Base-by-base conservation (phyloP, 1,140 invertebrate genomes). In the Trachymyrmex cornetzi region DNA sequence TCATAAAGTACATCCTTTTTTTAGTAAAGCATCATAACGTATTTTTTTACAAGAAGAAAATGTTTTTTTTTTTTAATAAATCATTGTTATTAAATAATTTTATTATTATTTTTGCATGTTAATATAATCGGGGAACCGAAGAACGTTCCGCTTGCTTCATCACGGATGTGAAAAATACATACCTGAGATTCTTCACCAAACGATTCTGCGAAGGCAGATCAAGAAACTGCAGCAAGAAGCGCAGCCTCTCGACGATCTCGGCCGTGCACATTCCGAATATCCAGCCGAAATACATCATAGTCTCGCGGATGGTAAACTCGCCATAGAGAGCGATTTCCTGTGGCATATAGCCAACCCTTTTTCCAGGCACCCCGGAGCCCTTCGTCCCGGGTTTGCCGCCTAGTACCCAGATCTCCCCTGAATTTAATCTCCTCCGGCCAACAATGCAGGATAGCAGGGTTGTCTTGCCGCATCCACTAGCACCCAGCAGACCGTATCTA, bases 221-320 rank as follows among this genome's bases (percentile, higher is more conserved):
- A 3, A 99, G 96, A 94, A 99, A 99, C 92, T 98, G 97, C 0
- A 99, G 94, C 3, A 99, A 96, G 95, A 99, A 99, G 85, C 97
- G 96, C 85, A 98, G 96, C 91, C 98, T 96, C 87, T 98, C 97
- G 24, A 96, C 95, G 81, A 99, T 98, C 93, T 98, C 97, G 38
- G 96, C 94, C 4, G 97, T 97, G 90, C 96, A 96, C 98, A 99
- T 99, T 77, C 98, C 98, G 93, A 99, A 98, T 90, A 99, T 98
- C 96, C 98, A 98, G n/a, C 99, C 99, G 94, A 99, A 99, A 94
- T 99, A 99, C 96, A 98, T 97, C 97, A 99, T 97, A 0, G 98
- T 99, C 94, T 99, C 99, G 85, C 97, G 96, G 87, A 99, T 99
- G 0, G 98, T 98, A 94, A 99, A 99, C 94, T 99, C 98, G 0